These are phyloP conservation scores for Pseudococcus viburni DNA, from an alignment of 2,888 invertebrate species.

Conservation along the genomic window DNA sequence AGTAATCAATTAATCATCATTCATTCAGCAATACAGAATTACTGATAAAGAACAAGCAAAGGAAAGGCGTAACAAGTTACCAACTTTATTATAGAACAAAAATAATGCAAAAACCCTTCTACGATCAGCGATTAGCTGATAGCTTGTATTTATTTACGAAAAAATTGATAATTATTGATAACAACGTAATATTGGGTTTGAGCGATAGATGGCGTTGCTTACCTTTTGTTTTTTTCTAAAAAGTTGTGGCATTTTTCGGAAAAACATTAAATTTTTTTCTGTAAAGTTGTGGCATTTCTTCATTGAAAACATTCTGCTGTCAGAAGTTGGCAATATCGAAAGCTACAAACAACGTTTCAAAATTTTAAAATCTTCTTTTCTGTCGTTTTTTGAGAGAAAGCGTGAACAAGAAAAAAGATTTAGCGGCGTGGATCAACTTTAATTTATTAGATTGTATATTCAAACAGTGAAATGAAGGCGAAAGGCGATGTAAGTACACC, in stretches of 20 bases:
- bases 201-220: neutral
- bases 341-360: constrained; percentile 48
- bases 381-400: neutral
- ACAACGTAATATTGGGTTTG: no score
- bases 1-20: no score
- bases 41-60: no score
- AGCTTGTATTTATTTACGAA: no score
- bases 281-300: neutral
- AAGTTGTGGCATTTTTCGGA: neutral
- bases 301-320: neutral
- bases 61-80: no score
- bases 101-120: no score
- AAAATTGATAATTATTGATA: no score
- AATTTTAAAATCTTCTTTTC: neutral
- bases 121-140: no score
- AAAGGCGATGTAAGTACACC: constrained; percentile 83
- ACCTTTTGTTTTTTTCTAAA: neutral
- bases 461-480: constrained; percentile 79
- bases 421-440: neutral
- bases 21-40: no score
- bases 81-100: no score
- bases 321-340: neutral
- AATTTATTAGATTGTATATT: neutral
- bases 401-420: neutral
- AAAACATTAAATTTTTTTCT: neutral